phyloP scores from a whole-genome alignment of 1,140 invertebrate genomes.

The Capitella teleta region DNA sequence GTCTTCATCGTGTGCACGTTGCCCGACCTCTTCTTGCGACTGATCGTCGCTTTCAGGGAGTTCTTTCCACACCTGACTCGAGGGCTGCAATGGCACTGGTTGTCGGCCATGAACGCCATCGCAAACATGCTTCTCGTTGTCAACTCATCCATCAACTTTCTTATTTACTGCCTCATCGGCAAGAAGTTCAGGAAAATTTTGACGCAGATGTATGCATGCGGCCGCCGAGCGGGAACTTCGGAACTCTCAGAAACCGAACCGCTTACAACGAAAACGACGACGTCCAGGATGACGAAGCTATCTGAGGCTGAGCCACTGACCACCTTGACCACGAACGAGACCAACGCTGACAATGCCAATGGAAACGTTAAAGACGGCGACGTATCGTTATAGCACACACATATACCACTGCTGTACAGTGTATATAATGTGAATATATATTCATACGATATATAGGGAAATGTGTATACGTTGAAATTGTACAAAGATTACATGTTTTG shows the following conservation, averaged over 20 bases:
- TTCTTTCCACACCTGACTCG: not conserved
- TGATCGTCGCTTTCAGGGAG: slow-evolving; percentile 7
- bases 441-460: no score
- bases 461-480: no score
- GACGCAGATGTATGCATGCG: not conserved
- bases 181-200: slow-evolving; percentile 12
- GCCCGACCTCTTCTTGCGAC: slow-evolving; percentile 10
- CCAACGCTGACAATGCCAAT: not conserved
- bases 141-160: slow-evolving; percentile 13
- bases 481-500: no score
- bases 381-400: not conserved
- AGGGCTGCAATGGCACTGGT: not conserved
- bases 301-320: not conserved
- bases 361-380: not conserved
- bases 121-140: slow-evolving; percentile 11
- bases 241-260: no score
- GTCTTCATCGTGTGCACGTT: slow-evolving; percentile 13
- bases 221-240: not conserved
- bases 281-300: no score
- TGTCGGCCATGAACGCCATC: slow-evolving; percentile 6
- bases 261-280: no score
- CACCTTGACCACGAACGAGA: not conserved
- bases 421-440: no score
- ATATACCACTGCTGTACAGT: not conserved
- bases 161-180: slow-evolving; percentile 13